A percentile compares a stretch with the other conserved stretches of the same genome.
Conservation (phyloP, 2,888 invertebrate genomes). For the Carabus problematicus region DNA sequence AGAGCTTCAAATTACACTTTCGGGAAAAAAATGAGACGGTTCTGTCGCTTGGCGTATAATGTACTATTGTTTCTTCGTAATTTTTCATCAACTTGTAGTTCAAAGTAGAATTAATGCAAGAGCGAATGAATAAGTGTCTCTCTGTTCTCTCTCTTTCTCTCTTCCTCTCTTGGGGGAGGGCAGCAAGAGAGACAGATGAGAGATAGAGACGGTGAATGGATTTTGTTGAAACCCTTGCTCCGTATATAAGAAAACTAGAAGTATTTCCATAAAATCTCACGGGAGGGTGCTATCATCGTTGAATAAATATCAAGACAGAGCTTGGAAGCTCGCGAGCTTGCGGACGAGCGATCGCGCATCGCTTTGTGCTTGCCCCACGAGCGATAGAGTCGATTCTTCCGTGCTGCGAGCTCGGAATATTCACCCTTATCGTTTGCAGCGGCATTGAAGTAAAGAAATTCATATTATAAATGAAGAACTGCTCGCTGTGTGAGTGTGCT, state of each 20-base stretch:
- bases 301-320: constrained; percentile 42
- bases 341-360: constrained; percentile 2
- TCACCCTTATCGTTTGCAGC: constrained; percentile 11
- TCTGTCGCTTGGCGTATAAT: no score
- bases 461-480: constrained; percentile 33
- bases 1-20: no score
- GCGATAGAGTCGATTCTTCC: no score
- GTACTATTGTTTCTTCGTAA: no score
- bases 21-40: no score
- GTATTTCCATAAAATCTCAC: constrained; percentile 58
- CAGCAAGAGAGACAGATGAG: not conserved
- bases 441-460: constrained; percentile 34
- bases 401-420: not conserved
- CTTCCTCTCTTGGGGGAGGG: not conserved
- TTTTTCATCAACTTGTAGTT: no score
- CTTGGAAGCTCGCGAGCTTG: constrained; percentile 15
- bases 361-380: no score
- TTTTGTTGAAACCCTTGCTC: constrained; percentile 46
- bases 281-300: constrained; percentile 49
- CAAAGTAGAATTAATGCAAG: no score
- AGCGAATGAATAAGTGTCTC: not conserved
- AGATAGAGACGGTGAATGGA: constrained; percentile 36
- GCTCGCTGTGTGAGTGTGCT: no score
- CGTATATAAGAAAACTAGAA: constrained; percentile 55
- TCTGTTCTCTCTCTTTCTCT: constrained; percentile 9